These are phyloP conservation scores for Sesamia nonagrioides DNA, from an alignment of 1,140 invertebrate genomes.

Conservation along the genomic window DNA sequence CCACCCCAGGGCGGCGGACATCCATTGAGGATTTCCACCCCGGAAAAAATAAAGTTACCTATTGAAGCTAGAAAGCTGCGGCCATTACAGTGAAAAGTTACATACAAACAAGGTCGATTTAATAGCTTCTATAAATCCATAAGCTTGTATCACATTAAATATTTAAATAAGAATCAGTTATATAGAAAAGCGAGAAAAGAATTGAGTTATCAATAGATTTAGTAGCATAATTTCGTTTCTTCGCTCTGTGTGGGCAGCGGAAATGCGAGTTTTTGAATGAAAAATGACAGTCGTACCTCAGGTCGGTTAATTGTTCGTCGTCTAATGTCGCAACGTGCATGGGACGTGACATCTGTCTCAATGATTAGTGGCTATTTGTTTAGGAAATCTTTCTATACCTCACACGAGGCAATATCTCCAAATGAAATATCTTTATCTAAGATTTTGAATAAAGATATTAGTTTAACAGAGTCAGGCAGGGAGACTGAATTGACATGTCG, in stretches of 20 bases:
- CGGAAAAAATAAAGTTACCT: too few species aligned
- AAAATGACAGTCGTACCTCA: constrained; percentile 51
- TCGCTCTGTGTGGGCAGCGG: constrained; percentile 15
- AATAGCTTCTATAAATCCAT: not conserved
- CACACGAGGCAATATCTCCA: constrained; percentile 38
- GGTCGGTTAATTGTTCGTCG: constrained; percentile 38
- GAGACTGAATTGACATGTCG: constrained; percentile 11
- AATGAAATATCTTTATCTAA: constrained; percentile 18
- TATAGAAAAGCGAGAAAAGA: constrained; percentile 17
- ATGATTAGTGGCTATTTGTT: constrained; percentile 35
- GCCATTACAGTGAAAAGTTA: too few species aligned
- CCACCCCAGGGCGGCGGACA: too few species aligned
- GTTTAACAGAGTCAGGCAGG: not conserved
- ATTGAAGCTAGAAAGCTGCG: too few species aligned
- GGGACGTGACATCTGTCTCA: constrained; percentile 33
- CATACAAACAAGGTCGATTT: not conserved
- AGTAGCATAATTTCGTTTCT: not conserved
- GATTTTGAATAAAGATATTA: constrained; percentile 38
- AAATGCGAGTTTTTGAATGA: constrained; percentile 45
- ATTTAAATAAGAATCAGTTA: constrained; percentile 19
- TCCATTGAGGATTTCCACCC: too few species aligned
- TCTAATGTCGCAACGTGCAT: constrained; percentile 3
- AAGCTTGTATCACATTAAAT: not conserved
- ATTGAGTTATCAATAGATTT: constrained; percentile 35
- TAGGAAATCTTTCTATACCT: constrained; percentile 37